phyloP scores from a whole-genome alignment of 2,113 vertebrate species.

The Deroptyus accipitrinus region DNA sequence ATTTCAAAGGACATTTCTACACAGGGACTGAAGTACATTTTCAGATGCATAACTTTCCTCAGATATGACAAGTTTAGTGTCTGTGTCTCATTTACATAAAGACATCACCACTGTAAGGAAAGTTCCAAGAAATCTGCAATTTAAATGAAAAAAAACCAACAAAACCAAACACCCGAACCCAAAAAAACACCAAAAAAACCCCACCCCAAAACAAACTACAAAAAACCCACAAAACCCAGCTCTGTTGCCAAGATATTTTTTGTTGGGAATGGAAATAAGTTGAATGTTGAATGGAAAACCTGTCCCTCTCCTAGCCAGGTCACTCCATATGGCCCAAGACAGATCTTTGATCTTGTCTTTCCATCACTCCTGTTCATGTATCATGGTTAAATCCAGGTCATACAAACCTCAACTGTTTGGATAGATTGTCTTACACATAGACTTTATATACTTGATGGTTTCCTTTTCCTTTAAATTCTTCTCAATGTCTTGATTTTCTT shows the following conservation, averaged over 20 bases:
- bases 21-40: not conserved
- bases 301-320: not conserved
- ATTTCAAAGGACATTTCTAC: not conserved
- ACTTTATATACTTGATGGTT: not conserved
- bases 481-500: not conserved
- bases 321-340: not conserved
- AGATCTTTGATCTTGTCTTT: not conserved
- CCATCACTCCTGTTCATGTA: not conserved
- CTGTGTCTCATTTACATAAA: not conserved
- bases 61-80: not conserved
- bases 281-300: not conserved
- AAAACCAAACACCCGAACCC: too few species aligned
- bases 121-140: not conserved
- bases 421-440: not conserved
- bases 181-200: rapidly evolving
- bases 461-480: not conserved
- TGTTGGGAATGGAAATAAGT: not conserved
- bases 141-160: not conserved
- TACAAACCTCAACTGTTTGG: not conserved
- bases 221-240: not conserved
- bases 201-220: not conserved
- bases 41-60: not conserved
- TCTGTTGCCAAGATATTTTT: not conserved
- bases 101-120: not conserved
- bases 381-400: not conserved